Conservation (phyloP, 23 tunicate species). For the Ascidia mentula region DNA sequence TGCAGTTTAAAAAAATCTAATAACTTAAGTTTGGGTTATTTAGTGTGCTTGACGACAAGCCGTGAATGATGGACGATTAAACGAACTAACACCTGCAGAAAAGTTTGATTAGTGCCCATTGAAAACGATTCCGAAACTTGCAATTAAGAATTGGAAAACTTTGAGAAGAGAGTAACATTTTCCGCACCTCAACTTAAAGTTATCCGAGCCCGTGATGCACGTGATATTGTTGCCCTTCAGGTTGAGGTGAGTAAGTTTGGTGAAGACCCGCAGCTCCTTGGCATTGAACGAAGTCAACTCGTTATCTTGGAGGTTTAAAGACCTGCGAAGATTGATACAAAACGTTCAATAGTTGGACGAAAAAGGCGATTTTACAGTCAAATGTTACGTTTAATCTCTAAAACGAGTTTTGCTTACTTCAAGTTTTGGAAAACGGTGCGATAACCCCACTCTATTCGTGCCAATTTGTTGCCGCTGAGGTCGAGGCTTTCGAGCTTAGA, state of each 20-base stretch:
- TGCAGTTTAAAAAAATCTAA: too few relatives aligned
- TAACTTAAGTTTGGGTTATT: too few relatives aligned
- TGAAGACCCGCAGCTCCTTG: not conserved
- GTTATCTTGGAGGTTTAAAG: not conserved
- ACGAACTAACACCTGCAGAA: too few relatives aligned
- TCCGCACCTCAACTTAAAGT: not conserved
- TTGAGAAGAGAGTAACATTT: too few relatives aligned
- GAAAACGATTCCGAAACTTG: too few relatives aligned
- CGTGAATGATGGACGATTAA: too few relatives aligned
- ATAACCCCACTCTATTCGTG: not conserved
- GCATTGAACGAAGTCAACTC: not conserved
- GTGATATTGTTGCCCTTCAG: not conserved
- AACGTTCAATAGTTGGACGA: too few relatives aligned
- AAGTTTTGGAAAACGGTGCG: not conserved
- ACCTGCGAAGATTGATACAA: not conserved
- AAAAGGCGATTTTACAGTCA: not conserved
- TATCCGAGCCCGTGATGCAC: not conserved
- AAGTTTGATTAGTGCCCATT: too few relatives aligned
- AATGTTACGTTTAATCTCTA: not conserved
- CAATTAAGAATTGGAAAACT: too few relatives aligned
- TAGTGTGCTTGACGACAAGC: too few relatives aligned
- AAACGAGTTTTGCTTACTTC: not conserved
- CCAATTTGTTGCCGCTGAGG: not conserved
- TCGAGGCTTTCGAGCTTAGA: not conserved
- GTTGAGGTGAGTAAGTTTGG: not conserved